Conservation (phyloP, 2,888 invertebrate species). For the Exocentrus adspersus region DNA sequence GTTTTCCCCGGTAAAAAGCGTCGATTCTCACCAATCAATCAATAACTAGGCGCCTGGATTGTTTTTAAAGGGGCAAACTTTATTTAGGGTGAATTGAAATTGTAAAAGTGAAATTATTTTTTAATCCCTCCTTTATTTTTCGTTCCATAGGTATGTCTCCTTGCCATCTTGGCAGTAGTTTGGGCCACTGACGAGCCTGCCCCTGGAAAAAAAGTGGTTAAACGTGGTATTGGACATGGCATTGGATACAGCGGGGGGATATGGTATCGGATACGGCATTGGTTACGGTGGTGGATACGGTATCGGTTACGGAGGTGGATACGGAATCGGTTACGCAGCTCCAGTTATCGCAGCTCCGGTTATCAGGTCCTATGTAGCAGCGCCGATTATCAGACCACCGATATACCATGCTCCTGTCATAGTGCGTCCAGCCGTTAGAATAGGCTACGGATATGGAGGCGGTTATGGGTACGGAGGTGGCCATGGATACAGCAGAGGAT, state of each 20-base stretch:
- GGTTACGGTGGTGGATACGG: slow-evolving; percentile 10
- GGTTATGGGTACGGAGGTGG: background rate
- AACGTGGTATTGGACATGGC: slow-evolving; percentile 20
- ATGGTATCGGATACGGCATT: background rate
- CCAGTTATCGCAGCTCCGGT: slow-evolving; percentile 13
- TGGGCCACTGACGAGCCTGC: slow-evolving; percentile 8
- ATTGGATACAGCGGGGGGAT: slow-evolving; percentile 5
- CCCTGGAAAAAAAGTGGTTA: slow-evolving; percentile 2
- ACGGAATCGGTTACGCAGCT: background rate
- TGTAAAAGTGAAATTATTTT: too few species aligned
- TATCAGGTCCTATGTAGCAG: too few species aligned
- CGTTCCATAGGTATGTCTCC: slow-evolving; percentile 2
- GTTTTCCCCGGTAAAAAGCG: too few species aligned
- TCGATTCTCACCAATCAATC: too few species aligned
- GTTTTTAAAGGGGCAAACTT: too few species aligned
- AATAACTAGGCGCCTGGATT: too few species aligned
- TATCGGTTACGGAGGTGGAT: background rate
- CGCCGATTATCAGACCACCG: background rate
- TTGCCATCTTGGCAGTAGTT: slow-evolving; percentile 6
- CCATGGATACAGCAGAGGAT: slow-evolving; percentile 9
- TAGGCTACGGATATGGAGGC: background rate
- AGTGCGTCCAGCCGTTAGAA: background rate
- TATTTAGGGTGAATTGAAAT: too few species aligned
- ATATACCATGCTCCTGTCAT: background rate
- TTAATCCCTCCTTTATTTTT: background rate